Conservation (phyloP, 2,888 invertebrate species). For the Pachydiplax longipennis region DNA sequence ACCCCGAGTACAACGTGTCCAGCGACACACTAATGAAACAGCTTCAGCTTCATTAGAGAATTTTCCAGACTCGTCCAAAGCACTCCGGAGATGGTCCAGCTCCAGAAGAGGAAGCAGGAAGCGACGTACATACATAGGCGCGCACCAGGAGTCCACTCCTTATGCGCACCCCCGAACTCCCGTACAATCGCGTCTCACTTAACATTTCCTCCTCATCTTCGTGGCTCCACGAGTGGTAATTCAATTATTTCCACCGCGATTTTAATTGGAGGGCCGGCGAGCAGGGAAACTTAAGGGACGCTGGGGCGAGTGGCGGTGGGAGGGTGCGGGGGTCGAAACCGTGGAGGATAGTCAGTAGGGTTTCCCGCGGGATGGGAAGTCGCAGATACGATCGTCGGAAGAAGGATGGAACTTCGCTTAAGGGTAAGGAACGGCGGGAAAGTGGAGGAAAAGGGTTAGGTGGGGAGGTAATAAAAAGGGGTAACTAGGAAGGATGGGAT, state of each 20-base stretch:
- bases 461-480: not conserved
- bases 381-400: not conserved
- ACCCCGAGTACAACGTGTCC: no score
- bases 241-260: conserved; percentile 40
- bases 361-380: not conserved
- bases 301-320: not conserved
- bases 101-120: not conserved
- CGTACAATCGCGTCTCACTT: conserved; percentile 17
- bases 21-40: no score
- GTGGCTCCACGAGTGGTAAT: conserved; percentile 35
- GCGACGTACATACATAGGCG: not conserved
- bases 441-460: not conserved
- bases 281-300: not conserved
- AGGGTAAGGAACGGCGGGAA: not conserved
- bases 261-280: conserved; percentile 38
- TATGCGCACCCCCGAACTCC: not conserved
- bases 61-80: no score
- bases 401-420: not conserved
- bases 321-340: not conserved
- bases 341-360: not conserved
- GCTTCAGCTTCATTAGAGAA: no score
- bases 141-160: not conserved
- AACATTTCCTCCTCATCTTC: conserved; percentile 32
- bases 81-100: no score
- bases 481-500: not conserved